Conservation (phyloP, 2,797 vertebrate genomes). For the Catamblyrhynchus diadema region DNA sequence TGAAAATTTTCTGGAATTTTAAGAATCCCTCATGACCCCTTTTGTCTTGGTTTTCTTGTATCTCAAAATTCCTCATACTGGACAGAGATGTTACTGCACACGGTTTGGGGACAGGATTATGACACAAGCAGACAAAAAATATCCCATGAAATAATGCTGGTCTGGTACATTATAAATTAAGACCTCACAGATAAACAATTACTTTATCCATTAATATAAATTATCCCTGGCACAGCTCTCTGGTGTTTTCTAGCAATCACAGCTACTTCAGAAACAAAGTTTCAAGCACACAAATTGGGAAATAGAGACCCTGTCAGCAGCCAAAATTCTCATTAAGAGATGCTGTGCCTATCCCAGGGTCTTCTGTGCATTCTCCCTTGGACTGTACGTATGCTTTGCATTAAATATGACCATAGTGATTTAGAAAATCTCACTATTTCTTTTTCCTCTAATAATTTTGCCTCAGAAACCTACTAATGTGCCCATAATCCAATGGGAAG, state of each 20-base stretch:
- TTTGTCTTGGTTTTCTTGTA: neutral
- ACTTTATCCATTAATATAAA: neutral
- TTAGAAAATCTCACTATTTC: neutral
- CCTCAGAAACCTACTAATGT: neutral
- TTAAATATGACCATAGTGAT: neutral
- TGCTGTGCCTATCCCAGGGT: neutral
- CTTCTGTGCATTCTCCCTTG: neutral
- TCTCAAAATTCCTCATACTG: neutral
- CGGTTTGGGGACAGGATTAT: neutral
- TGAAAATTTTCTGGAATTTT: neutral
- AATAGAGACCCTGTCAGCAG: neutral
- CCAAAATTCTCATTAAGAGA: neutral
- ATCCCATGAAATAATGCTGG: neutral
- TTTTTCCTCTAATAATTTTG: neutral
- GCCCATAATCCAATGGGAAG: neutral
- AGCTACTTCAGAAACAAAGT: neutral
- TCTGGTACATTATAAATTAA: neutral
- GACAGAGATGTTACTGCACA: neutral
- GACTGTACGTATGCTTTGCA: neutral
- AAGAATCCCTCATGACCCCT: neutral
- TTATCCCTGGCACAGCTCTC: neutral
- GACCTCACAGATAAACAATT: neutral
- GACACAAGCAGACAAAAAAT: neutral
- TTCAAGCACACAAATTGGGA: neutral
- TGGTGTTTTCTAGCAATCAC: neutral